Percentiles rank a stretch among this genome's conserved stretches.
Evolutionary conservation across 2,888 invertebrate species (phyloP).

Genomic region (Orthonychiurus folsomi): DNA sequence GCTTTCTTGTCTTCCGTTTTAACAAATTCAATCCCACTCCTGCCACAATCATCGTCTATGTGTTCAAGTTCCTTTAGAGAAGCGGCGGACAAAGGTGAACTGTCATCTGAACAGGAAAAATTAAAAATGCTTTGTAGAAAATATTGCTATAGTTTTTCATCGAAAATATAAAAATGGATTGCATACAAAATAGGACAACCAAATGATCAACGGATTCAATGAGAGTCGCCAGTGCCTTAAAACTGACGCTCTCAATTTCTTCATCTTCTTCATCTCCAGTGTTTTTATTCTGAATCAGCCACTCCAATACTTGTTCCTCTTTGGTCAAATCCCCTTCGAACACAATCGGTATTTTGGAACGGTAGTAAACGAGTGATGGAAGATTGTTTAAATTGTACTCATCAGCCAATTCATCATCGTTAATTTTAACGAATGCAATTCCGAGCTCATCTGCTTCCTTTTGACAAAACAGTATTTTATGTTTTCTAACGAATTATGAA

Average conservation of each 20-base stretch:
- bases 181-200: constrained; percentile 64
- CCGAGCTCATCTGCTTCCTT: constrained; percentile 89
- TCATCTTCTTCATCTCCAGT: constrained; percentile 91
- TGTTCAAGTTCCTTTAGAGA: constrained; percentile 79
- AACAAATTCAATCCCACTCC: constrained; percentile 72
- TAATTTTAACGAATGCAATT: constrained; percentile 89
- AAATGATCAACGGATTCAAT: constrained; percentile 83
- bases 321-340: constrained; percentile 81
- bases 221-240: constrained; percentile 74
- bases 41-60: constrained; percentile 60
- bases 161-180: background rate
- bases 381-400: constrained; percentile 75
- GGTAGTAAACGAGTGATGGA: constrained; percentile 81
- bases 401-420: constrained; percentile 79
- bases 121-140: background rate
- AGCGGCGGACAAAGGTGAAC: constrained; percentile 71
- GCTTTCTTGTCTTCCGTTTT: constrained; percentile 80
- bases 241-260: constrained; percentile 62
- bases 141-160: constrained; percentile 4
- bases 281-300: constrained; percentile 86
- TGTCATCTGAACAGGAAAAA: constrained; percentile 61
- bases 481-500: background rate
- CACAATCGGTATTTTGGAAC: constrained; percentile 79
- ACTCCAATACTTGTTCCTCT: constrained; percentile 86
- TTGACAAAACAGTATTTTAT: constrained; percentile 12